Evolutionary conservation across 1,140 invertebrate species (phyloP).

Genomic region (Polyergus mexicanus): DNA sequence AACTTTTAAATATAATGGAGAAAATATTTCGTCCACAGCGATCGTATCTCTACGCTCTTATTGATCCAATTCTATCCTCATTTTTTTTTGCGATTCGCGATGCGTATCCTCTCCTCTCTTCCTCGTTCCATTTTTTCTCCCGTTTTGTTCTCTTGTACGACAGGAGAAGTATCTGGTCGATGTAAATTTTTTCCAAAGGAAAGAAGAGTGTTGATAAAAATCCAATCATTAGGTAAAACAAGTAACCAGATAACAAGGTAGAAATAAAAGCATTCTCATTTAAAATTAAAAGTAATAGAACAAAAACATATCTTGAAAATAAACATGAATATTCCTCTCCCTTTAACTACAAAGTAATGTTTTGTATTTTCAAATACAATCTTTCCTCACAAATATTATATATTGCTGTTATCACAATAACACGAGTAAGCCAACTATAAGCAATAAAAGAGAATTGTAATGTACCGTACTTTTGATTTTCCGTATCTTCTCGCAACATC

Average conservation of each 20-base stretch:
- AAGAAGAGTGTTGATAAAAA: constrained; percentile 6
- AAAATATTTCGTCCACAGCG: constrained; percentile 27
- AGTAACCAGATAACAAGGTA: constrained; percentile 11
- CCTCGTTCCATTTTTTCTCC: constrained; percentile 3
- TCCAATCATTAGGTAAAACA: constrained; percentile 17
- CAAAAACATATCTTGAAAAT: constrained; percentile 37
- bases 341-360: constrained; percentile 1
- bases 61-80: constrained; percentile 35
- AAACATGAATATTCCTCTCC: constrained; percentile 22
- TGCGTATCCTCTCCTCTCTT: neutral
- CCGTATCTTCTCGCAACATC: neutral
- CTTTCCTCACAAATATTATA: neutral
- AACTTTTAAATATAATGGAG: constrained; percentile 16
- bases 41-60: constrained; percentile 28
- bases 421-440: neutral
- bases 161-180: constrained; percentile 13
- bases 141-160: constrained; percentile 3
- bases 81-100: constrained; percentile 5
- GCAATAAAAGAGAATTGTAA: neutral
- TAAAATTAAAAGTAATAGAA: constrained; percentile 27
- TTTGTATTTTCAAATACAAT: neutral
- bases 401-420: neutral
- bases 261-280: constrained; percentile 21
- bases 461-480: neutral
- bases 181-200: constrained; percentile 11